Evolutionary conservation across 1,140 invertebrate species (phyloP), one percentile per base, ranked within the genome.

Genomic region (Diorhabda elongata): DNA sequence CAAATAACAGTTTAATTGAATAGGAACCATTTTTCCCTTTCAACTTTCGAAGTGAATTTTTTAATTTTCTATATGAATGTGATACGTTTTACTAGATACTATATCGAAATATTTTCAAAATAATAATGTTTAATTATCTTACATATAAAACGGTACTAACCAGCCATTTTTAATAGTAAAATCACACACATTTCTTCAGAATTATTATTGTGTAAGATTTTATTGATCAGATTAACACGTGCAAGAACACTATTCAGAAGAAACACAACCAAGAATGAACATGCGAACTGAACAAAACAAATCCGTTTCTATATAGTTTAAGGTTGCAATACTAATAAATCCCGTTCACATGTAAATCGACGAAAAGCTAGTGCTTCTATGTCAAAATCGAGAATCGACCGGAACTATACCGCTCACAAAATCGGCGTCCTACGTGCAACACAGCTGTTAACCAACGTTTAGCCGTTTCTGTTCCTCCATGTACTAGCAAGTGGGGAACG

Each of bases 151-250:
- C 45, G 8, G 57, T 65, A 65, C 64, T 65, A 65, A 65, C 64
- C 64, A 65, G 64, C 52, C 64, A 65, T 65, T 11, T 9, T 42
- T 42, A 41, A 42, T n/a, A 65, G 47, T 42, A 65, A 65, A 65
- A 65, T 47, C 64, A 65, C 64, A 45, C 11, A 47, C 45, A 42
- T 65, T 61, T 61, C 59, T 8, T 3, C 11, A 61, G 11, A 42
- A 3, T 42, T 26, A 42, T 7, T 58, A n/a, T 58, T 42, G 59
- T 60, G 41, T 26, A 42, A 26, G 42, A 61, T 43, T 41, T 42
- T 59, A 59, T 42, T 61, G 59, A 61, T 61, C 59, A 42, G 59
- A 61, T 43, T 26, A 61, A 41, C 26, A 61, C 59, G 59, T 7
- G 59, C 61, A 11, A 63, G n/a, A 11, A 47, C 52, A 58, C 52